Percentiles rank a stretch among this genome's conserved stretches.
Evolutionary conservation across 30 jellyfish, hydroid and myxozoan genomes (phyloP).

Genomic region (Morbakka virulenta): DNA sequence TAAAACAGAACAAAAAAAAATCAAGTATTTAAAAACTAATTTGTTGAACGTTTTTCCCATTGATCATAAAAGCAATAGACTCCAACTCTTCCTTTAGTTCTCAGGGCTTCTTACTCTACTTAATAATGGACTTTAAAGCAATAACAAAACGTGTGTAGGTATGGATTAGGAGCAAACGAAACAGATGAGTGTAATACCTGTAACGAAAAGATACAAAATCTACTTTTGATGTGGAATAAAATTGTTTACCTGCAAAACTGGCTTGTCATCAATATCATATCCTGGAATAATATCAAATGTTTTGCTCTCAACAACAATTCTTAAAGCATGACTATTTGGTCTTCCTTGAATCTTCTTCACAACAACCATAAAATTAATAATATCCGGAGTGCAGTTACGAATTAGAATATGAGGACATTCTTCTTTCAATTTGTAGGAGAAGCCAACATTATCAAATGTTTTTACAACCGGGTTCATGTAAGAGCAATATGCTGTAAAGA

Average conservation of each 20-base stretch:
- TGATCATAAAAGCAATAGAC: too few relatives aligned
- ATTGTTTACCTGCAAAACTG: conserved; percentile 33
- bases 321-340: not conserved
- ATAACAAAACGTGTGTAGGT: too few relatives aligned
- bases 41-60: too few relatives aligned
- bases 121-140: too few relatives aligned
- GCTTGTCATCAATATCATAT: not conserved
- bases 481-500: conserved; percentile 43
- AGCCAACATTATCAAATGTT: conserved; percentile 51
- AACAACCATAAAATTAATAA: conserved; percentile 56
- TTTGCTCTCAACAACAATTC: conserved; percentile 35
- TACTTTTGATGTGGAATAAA: too few relatives aligned
- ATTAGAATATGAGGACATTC: conserved; percentile 63
- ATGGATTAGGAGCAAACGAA: too few relatives aligned
- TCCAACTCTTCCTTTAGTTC: too few relatives aligned
- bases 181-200: too few relatives aligned
- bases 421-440: conserved; percentile 32
- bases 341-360: conserved; percentile 1
- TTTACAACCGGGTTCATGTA: conserved; percentile 54
- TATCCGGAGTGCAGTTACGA: conserved; percentile 64
- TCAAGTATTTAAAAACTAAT: too few relatives aligned
- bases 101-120: too few relatives aligned
- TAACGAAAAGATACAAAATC: too few relatives aligned
- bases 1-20: too few relatives aligned
- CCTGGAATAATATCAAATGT: conserved; percentile 37